Evolutionary conservation across 2,888 invertebrate genomes (phyloP).

Genomic region (Dynastes grantii): DNA sequence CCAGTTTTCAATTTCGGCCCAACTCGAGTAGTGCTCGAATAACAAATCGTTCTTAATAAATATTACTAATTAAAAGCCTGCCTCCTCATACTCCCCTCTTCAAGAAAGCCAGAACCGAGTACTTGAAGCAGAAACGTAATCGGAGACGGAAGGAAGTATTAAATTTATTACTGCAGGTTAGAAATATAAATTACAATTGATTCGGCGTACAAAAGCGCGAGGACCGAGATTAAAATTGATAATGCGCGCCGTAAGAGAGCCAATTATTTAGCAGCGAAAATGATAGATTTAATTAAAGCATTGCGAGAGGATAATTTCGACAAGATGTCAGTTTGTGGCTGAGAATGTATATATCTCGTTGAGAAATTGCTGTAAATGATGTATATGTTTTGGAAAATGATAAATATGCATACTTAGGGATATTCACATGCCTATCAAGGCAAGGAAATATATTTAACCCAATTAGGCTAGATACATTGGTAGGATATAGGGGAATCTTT

Average conservation of each 20-base stretch:
- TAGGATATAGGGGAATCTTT: too few relatives aligned
- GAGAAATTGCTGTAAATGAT: too few relatives aligned
- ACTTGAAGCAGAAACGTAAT: constrained; percentile 7
- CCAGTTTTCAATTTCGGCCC: background rate
- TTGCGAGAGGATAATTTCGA: too few relatives aligned
- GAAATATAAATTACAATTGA: constrained; percentile 39
- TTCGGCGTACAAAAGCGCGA: background rate
- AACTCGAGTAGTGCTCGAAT: background rate
- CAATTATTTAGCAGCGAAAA: background rate
- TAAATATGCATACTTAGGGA: too few relatives aligned
- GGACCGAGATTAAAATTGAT: constrained; percentile 1
- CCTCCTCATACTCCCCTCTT: background rate
- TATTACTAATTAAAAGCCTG: constrained; percentile 5
- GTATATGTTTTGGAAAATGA: too few relatives aligned
- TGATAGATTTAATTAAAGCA: constrained; percentile 2
- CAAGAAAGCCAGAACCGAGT: background rate
- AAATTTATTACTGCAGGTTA: constrained; percentile 36
- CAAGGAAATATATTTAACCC: too few relatives aligned
- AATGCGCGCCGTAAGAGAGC: background rate
- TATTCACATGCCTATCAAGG: too few relatives aligned
- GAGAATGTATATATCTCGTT: too few relatives aligned
- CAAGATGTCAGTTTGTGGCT: too few relatives aligned
- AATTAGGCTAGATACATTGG: too few relatives aligned
- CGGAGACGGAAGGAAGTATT: constrained; percentile 9
- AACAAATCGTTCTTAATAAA: constrained; percentile 14